phyloP scores from a whole-genome alignment of 2,113 vertebrate species.

The Atherinomorus stipes region DNA sequence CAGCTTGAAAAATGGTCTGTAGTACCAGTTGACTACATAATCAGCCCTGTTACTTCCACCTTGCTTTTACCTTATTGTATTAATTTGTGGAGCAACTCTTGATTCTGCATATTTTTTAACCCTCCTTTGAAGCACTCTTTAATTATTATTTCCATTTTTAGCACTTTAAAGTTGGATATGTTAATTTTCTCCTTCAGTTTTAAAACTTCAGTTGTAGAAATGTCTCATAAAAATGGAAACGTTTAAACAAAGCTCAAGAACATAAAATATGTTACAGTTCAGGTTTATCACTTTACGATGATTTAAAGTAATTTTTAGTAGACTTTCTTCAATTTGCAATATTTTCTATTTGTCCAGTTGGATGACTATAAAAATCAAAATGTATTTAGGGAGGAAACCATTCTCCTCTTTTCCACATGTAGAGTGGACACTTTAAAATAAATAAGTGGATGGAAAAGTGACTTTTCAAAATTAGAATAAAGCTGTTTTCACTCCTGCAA shows the following conservation, averaged over 20 bases:
- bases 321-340: not conserved
- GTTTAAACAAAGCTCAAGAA: not conserved
- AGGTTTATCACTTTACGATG: not conserved
- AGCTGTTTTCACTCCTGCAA: too few species aligned
- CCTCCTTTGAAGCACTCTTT: conserved; percentile 7
- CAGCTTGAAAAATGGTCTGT: conserved; percentile 53
- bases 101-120: conserved; percentile 2
- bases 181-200: too few species aligned
- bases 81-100: conserved; percentile 12
- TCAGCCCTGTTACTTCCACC: conserved; percentile 3
- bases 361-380: not conserved
- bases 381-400: not conserved
- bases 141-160: not conserved
- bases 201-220: too few species aligned
- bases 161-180: not conserved
- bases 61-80: conserved; percentile 16
- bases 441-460: too few species aligned
- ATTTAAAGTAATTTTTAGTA: not conserved
- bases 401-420: not conserved
- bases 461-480: too few species aligned
- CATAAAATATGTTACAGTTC: not conserved
- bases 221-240: not conserved
- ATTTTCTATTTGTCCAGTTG: not conserved
- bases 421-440: not conserved
- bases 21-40: conserved; percentile 33